phyloP scores from a whole-genome alignment of 2,888 invertebrate genomes.

The Epiblema foenella region DNA sequence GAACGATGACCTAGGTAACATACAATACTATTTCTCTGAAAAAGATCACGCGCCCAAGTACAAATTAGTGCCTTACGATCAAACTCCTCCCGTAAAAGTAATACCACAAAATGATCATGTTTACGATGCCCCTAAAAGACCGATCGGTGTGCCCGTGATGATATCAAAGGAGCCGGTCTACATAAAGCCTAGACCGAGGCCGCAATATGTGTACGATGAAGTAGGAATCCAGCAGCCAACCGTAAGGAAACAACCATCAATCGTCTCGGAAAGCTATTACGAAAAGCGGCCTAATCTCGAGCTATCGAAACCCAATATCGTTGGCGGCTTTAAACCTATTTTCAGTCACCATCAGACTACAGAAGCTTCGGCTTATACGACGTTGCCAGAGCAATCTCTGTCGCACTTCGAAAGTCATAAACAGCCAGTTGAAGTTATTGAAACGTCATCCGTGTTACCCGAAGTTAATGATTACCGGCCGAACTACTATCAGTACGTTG shows the following conservation, averaged over 20 bases:
- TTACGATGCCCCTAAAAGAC: constrained; percentile 60
- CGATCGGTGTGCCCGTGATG: constrained; percentile 58
- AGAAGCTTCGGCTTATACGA: constrained; percentile 57
- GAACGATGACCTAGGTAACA: constrained; percentile 61
- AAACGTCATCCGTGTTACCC: constrained; percentile 53
- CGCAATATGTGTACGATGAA: constrained; percentile 64
- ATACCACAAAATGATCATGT: constrained; percentile 52
- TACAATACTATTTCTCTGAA: constrained; percentile 72
- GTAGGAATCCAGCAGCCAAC: constrained; percentile 56
- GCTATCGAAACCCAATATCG: constrained; percentile 63
- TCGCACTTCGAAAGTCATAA: constrained; percentile 56
- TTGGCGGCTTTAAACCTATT: constrained; percentile 76
- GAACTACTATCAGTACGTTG: constrained; percentile 67
- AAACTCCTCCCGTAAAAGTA: constrained; percentile 73
- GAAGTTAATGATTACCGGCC: constrained; percentile 55
- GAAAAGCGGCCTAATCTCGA: constrained; percentile 62
- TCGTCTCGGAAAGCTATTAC: constrained; percentile 74
- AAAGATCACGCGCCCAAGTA: constrained; percentile 71
- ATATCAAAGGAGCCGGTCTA: constrained; percentile 66
- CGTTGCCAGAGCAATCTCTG: constrained; percentile 50
- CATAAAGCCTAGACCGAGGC: constrained; percentile 68
- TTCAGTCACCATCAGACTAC: constrained; percentile 57
- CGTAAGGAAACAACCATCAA: constrained; percentile 62
- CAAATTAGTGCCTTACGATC: constrained; percentile 80
- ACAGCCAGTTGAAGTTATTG: constrained; percentile 52